Evolutionary conservation across 1,140 invertebrate genomes (phyloP).

Genomic region (Heliconius congener): DNA sequence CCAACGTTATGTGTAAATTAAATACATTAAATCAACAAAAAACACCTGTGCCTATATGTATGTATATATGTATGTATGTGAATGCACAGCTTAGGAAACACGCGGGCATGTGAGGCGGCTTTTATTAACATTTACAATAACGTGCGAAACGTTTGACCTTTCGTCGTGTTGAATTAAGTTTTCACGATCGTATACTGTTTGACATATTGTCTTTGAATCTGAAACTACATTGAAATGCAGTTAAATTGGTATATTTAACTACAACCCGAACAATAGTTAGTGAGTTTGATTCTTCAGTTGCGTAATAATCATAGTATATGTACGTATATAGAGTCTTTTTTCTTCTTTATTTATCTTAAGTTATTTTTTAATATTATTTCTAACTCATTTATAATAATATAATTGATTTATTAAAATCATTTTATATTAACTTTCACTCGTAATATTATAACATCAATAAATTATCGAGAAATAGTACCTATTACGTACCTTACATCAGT

Average conservation of each 20-base stretch:
- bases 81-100: neutral
- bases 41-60: constrained; percentile 8
- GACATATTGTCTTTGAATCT: neutral
- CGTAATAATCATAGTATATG: too few species aligned
- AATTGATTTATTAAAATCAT: too few species aligned
- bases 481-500: neutral
- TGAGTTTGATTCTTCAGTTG: too few species aligned
- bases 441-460: too few species aligned
- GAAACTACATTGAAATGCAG: neutral
- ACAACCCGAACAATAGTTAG: too few species aligned
- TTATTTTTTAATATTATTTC: too few species aligned
- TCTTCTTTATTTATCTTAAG: too few species aligned
- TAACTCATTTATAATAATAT: too few species aligned
- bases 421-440: too few species aligned
- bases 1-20: neutral
- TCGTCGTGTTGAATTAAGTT: neutral
- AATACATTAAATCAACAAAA: constrained; percentile 5
- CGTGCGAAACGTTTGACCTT: constrained; percentile 29
- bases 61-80: neutral
- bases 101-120: constrained; percentile 6
- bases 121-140: constrained; percentile 25
- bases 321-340: too few species aligned
- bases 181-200: neutral
- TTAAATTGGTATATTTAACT: too few species aligned
- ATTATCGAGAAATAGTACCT: neutral